Conservation (phyloP, 2,113 vertebrate species). For the Leptobrachium ailaonicum region DNA sequence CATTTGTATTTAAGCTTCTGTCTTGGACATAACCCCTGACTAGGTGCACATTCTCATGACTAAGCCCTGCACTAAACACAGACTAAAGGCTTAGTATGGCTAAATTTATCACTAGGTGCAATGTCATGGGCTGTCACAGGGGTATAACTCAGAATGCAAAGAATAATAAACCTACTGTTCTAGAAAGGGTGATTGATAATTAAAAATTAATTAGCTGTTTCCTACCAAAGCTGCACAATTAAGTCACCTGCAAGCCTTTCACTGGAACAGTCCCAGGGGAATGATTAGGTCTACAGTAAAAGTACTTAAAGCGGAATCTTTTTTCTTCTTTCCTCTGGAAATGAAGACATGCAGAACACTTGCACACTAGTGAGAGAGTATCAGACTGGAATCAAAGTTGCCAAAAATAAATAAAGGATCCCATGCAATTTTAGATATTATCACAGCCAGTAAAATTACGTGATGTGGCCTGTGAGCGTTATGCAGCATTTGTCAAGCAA, state of each 20-base stretch:
- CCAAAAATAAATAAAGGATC: no score
- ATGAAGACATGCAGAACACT: no score
- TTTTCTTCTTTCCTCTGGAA: background rate
- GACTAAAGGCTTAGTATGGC: conserved; percentile 8
- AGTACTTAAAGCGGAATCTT: background rate
- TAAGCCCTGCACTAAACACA: no score
- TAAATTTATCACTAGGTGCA: conserved; percentile 60
- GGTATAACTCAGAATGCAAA: conserved; percentile 64
- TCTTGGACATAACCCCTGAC: no score
- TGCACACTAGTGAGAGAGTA: no score
- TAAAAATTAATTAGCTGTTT: conserved; percentile 59
- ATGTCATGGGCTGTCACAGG: conserved; percentile 58
- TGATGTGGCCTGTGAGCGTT: no score
- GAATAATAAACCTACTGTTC: conserved; percentile 52
- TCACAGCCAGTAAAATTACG: no score
- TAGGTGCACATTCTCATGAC: no score
- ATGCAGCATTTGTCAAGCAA: no score
- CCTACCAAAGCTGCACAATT: conserved; percentile 70
- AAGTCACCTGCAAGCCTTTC: conserved; percentile 63
- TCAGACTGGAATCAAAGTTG: no score
- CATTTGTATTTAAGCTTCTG: no score
- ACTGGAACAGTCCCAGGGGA: conserved; percentile 59
- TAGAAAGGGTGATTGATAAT: conserved; percentile 60
- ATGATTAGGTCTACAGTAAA: conserved; percentile 32
- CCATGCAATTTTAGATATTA: no score